phyloP scores from a whole-genome alignment of 2,797 vertebrate species.

The Sphenopsis melanotis region DNA sequence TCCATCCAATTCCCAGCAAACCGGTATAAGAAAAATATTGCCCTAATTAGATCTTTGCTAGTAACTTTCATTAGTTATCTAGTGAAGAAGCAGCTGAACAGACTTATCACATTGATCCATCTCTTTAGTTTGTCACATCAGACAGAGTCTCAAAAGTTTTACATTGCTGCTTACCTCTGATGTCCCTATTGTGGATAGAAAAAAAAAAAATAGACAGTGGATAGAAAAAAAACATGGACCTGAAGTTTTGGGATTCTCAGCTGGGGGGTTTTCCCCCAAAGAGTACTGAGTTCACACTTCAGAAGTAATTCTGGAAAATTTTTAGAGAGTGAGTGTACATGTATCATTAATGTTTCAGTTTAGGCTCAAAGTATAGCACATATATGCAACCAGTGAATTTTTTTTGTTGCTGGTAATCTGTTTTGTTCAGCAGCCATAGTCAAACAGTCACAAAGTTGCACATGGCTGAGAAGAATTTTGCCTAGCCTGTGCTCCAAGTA shows the following conservation, averaged over 20 bases:
- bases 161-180: background rate
- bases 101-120: background rate
- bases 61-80: background rate
- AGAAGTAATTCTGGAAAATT: background rate
- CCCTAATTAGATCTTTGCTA: background rate
- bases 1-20: background rate
- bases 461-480: background rate
- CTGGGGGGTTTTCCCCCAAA: rapidly evolving
- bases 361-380: background rate
- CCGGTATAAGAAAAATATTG: background rate
- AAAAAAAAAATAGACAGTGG: background rate
- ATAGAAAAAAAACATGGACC: background rate
- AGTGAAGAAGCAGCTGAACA: background rate
- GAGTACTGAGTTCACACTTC: background rate
- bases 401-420: background rate
- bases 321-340: background rate
- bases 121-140: background rate
- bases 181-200: background rate
- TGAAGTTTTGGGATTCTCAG: background rate
- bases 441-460: background rate
- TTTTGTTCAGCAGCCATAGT: background rate
- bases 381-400: background rate
- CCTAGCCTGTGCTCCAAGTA: background rate
- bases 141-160: background rate
- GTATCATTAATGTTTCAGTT: background rate